These are phyloP conservation scores for Anthopleura sola DNA, from an alignment of 64 coral and sea anemone genomes.

Conservation along the genomic window DNA sequence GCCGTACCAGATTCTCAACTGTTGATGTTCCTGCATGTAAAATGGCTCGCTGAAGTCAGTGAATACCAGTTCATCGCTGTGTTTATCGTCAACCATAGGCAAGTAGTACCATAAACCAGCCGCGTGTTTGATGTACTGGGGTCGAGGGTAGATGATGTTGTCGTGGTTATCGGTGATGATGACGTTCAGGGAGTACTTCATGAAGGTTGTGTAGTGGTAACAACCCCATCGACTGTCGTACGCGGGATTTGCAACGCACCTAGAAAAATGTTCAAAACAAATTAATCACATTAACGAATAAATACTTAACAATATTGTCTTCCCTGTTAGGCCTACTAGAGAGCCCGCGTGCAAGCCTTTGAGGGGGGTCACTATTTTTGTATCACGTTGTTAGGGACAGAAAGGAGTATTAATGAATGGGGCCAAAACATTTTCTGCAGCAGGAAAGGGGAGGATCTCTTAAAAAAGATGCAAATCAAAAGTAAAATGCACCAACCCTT, in stretches of 20 bases:
- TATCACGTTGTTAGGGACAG: no score
- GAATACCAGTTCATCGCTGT: conserved; percentile 62
- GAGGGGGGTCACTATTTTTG: no score
- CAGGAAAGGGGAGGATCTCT: no score
- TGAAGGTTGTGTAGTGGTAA: conserved; percentile 37
- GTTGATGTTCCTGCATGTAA: conserved; percentile 26
- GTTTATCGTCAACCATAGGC: conserved; percentile 55
- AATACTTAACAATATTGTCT: no score
- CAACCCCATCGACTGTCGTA: conserved; percentile 76
- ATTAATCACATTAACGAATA: no score
- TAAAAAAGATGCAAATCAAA: no score
- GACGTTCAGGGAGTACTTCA: conserved; percentile 42
- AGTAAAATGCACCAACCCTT: no score
- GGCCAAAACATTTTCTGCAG: no score
- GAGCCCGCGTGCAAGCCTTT: no score
- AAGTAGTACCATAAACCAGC: conserved; percentile 68
- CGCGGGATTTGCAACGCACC: conserved; percentile 44
- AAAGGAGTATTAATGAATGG: no score
- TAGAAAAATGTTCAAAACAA: conserved; percentile 2
- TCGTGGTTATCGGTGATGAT: conserved; percentile 60
- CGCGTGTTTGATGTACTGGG: conserved; percentile 18
- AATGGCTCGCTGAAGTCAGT: conserved; percentile 51
- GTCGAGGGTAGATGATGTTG: conserved; percentile 49
- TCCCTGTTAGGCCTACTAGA: no score
- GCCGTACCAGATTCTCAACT: conserved; percentile 70